Base-by-base conservation (phyloP, 2,888 invertebrate genomes). In the Trypoxylon attenuatum region DNA sequence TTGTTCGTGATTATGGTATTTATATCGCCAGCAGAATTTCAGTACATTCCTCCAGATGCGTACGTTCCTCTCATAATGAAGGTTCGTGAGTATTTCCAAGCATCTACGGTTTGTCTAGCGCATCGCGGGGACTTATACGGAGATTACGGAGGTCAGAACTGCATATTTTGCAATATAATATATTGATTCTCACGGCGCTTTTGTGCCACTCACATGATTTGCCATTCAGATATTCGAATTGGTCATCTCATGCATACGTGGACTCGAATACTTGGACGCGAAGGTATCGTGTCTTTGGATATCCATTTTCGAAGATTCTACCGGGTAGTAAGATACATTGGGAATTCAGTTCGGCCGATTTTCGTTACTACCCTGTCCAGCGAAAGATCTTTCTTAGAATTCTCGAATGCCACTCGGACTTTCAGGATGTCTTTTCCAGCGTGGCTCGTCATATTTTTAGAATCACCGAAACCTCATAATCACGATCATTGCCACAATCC, bases 391-490 rank as follows among this genome's bases (percentile, higher is more conserved):
- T 23, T 68, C 2, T 2, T 21, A 0, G 49, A 71, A 10, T 78
- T 81, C 10, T 27, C 51, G 0, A 21, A 46, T 1, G 38, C 43
- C 0, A 69, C 71, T 0, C 43, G 13, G 0, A 33, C 23, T 2
- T 63, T 71, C 13, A 58, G 69, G 23, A 78, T 81, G 76, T 64
- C 68, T 1, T 57, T 46, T 2, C 50, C 76, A 19, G 60, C 56
- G n/a, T 81, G 81, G 81, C 21, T 82, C 2, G 47, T 76, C 1
- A 19, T 81, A 18, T 79, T 80, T 43, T 1, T 57, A 1, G 19
- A 46, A 1, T 0, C 10, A 5, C 16, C 41, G 1, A 19, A 2
- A 2, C 23, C 52, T 6, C 2, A 18, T 0, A 19, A 2, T 0
- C 19, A 53, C 16, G 19, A 66, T 15, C 58, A 67, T 53, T 80